Percentiles rank a stretch among this genome's conserved stretches.
Conservation (phyloP, 2,888 invertebrate genomes). For the Leptodirus hochenwartii region DNA sequence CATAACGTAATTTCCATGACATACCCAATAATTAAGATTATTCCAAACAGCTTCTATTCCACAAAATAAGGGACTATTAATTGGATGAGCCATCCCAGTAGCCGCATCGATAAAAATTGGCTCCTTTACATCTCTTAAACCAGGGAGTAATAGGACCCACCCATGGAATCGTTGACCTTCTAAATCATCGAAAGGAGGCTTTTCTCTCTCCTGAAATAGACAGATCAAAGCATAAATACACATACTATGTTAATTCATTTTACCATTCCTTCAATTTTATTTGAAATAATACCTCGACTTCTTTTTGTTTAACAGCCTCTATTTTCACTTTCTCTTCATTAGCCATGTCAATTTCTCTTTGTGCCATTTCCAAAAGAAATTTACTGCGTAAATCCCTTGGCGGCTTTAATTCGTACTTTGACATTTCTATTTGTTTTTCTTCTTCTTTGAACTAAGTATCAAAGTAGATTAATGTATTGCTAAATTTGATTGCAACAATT, state of each 20-base stretch:
- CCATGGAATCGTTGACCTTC: slow-evolving; percentile 58
- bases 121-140: slow-evolving; percentile 29
- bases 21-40: slow-evolving; percentile 64
- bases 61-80: slow-evolving; percentile 42
- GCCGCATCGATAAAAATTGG: slow-evolving; percentile 73
- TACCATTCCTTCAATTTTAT: no score
- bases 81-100: slow-evolving; percentile 46
- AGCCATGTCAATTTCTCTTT: slow-evolving; percentile 25
- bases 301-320: slow-evolving; percentile 17
- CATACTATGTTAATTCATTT: no score
- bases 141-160: slow-evolving; percentile 56
- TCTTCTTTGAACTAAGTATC: slow-evolving; percentile 13
- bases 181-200: slow-evolving; percentile 42
- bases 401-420: slow-evolving; percentile 30
- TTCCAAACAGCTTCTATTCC: slow-evolving; percentile 77
- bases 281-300: no score
- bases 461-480: slow-evolving; percentile 3
- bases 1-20: no score
- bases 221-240: slow-evolving; percentile 25
- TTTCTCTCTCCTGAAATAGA: slow-evolving; percentile 32
- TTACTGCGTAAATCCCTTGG: slow-evolving; percentile 37
- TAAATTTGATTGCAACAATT: no score
- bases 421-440: slow-evolving; percentile 15
- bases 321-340: slow-evolving; percentile 14
- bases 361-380: slow-evolving; percentile 34